These are phyloP conservation scores for Isichthys henryi DNA, from an alignment of 2,113 vertebrate species.

Conservation along the genomic window DNA sequence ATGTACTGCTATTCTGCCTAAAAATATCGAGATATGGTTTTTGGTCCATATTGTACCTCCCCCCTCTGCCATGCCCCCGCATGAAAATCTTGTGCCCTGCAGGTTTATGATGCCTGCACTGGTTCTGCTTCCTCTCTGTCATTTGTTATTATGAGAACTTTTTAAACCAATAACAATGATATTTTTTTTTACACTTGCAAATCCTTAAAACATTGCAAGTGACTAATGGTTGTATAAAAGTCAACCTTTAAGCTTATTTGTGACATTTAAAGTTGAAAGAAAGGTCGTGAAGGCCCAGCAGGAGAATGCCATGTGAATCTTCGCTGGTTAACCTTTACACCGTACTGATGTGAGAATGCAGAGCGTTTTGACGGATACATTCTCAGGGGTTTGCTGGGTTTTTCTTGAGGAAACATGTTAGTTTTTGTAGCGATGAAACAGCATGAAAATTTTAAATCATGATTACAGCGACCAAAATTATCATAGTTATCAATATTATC, in stretches of 20 bases:
- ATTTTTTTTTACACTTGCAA: not conserved
- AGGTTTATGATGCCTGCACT: conserved; percentile 1
- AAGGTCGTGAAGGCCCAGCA: conserved; percentile 32
- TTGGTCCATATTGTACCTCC: not conserved
- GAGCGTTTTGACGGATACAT: not conserved
- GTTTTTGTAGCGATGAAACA: not conserved
- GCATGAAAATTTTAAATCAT: not conserved
- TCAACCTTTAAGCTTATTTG: conserved; percentile 22
- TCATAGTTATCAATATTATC: not conserved
- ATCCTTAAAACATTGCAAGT: not conserved
- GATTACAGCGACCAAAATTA: not conserved
- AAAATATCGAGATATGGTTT: not conserved
- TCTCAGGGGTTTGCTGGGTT: not conserved
- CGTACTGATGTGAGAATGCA: conserved; percentile 17
- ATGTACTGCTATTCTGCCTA: not conserved
- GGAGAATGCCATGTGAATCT: conserved; percentile 29
- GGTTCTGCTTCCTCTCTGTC: conserved; percentile 13
- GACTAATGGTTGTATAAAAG: not conserved
- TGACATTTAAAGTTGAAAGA: conserved; percentile 46
- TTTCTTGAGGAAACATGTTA: not conserved
- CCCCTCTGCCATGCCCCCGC: too few species aligned
- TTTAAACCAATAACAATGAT: not conserved
- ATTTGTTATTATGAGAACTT: not conserved
- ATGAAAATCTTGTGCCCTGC: not conserved
- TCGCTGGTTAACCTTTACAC: conserved; percentile 36